Base-by-base conservation (phyloP, 2,797 vertebrate species). In the Valencia hispanica region DNA sequence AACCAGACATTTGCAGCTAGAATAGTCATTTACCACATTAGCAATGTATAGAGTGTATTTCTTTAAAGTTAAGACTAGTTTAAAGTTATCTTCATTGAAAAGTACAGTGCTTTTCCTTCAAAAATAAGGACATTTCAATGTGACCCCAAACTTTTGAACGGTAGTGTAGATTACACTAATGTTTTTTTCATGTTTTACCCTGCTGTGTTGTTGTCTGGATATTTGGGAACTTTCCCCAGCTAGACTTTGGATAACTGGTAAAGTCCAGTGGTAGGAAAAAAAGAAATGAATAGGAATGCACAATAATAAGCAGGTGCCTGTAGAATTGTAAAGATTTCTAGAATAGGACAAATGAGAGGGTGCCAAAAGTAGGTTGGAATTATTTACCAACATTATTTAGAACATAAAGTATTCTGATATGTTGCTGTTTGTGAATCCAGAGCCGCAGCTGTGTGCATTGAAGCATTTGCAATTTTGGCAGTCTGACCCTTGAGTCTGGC, bases 371-470 rank as follows among this genome's bases (percentile, higher is more conserved):
- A 3, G 55, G 53, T 43, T 59, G 1, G 45, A 65, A 63, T 68
- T 39, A 51, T 55, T n/a, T 7, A 34, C 10, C 45, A 22, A 25
- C 14, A 20, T 34, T 20, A 61, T 61, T 61, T 6, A 2, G 63
- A 39, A 74, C 59, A 25, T 76, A 36, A n/a, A 48, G 45, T 27
- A 30, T 68, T 61, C 20, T 12, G 9, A 17, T n/a, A 11, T 27
- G 8, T 6, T 65, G 10, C 20, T 39, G 34, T 25, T 68, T 76
- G 48, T 75, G 36, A 71, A 71, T 20, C 2, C 36, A 36, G 74
- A 75, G 74, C 75, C 77, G 74, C 89, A 86, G 84, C 79, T 86
- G 85, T 70, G 73, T 41, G 43, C 20, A 43, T 25, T 73, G 48
- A 57, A 79, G 76, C 69, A 36, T 81, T 77, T 74, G 39, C 43